A percentile compares a stretch with the other conserved stretches of the same genome.
Conservation (phyloP, 2,797 vertebrate genomes). For the Sebastes kiyomatsui region DNA sequence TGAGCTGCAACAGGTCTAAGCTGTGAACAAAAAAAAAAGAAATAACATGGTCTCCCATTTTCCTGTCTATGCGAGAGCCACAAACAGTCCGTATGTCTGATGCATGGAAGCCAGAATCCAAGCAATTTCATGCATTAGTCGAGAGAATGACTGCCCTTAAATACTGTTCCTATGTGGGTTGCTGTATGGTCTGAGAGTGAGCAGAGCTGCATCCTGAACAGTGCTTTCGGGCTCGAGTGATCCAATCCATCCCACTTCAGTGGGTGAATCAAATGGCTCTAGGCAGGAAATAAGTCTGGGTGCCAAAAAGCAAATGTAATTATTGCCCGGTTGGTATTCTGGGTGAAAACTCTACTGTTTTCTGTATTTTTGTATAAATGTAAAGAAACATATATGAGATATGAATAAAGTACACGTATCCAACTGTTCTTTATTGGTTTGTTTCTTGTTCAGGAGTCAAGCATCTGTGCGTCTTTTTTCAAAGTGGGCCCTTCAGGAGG, state of each 20-base stretch:
- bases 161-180: slow-evolving; percentile 45
- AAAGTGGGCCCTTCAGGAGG: background rate
- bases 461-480: background rate
- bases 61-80: slow-evolving; percentile 70
- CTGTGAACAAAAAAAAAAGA: slow-evolving; percentile 71
- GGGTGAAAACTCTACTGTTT: slow-evolving; percentile 85
- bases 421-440: slow-evolving; percentile 45
- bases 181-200: slow-evolving; percentile 26
- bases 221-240: slow-evolving; percentile 50
- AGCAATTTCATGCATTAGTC: slow-evolving; percentile 43
- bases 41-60: slow-evolving; percentile 61
- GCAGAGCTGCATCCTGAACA: slow-evolving; percentile 40
- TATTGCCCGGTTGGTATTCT: slow-evolving; percentile 77
- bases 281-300: slow-evolving; percentile 81
- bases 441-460: background rate
- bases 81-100: slow-evolving; percentile 40
- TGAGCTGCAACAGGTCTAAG: slow-evolving; percentile 76
- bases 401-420: slow-evolving; percentile 86
- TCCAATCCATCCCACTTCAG: slow-evolving; percentile 44
- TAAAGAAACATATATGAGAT: slow-evolving; percentile 85
- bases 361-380: slow-evolving; percentile 89
- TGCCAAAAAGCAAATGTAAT: slow-evolving; percentile 82
- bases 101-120: slow-evolving; percentile 26
- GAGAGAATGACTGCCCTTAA: slow-evolving; percentile 46
- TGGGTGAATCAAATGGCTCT: slow-evolving; percentile 67